Base-by-base conservation (phyloP, 2,888 invertebrate species). In the Tinea semifulvella region DNA sequence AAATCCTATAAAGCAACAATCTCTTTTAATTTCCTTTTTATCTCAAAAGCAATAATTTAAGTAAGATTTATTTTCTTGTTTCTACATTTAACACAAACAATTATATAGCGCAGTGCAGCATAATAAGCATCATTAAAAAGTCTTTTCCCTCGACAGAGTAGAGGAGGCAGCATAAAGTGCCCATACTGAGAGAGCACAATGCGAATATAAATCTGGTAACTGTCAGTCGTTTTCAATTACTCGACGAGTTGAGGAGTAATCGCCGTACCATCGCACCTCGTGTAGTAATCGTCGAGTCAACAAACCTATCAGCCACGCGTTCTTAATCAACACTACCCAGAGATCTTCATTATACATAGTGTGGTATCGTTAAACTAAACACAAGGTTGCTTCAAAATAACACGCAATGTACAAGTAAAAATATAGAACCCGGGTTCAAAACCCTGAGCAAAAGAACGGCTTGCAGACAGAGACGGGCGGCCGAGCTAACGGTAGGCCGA, bases 401-500 rank as follows among this genome's bases (percentile, higher is more conserved):
- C 57, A 60, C 55, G 53, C 59, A 56, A 57, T 58, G 50, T 56
- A 59, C 57, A 58, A 57, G 58, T 60, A 61, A 57, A 63, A 64
- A 63, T 61, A 52, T 58, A 56, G 52, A 53, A 52, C 50, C 57
- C 53, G n/a, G n/a, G n/a, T n/a, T n/a, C n/a, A n/a, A n/a, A n/a
- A n/a, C n/a, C n/a, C n/a, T n/a, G n/a, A n/a, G n/a, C n/a, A n/a
- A n/a, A n/a, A n/a, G n/a, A n/a, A n/a, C n/a, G n/a, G 56, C 50
- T 50, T 58, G 52, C 52, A 48, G 58, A 61, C 49, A 48, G 56
- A 66, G 65, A 66, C 51, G 49, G 49, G 55, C 55, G 48, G 54
- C 48, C 44, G 56, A 61, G 60, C 63, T 72, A 73, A 74, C 73
- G 65, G 74, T 68, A 61, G 52, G n/a, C 53, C 56, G 65, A 64